Percentiles rank a stretch among this genome's conserved stretches.
Evolutionary conservation across 2,113 vertebrate genomes (phyloP).

Genomic region (Cichladusa arquata): DNA sequence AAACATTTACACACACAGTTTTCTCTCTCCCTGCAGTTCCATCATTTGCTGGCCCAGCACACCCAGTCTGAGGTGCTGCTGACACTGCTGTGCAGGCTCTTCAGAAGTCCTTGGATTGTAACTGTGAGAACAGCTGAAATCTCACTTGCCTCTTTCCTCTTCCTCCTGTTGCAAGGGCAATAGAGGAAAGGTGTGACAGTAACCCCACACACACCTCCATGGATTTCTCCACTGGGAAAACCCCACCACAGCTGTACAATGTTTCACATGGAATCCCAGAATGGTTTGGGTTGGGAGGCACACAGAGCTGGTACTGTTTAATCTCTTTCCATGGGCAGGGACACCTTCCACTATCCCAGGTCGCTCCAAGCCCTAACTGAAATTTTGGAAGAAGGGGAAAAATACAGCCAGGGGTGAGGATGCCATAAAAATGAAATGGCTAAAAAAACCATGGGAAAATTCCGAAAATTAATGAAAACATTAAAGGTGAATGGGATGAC

Average conservation of each 20-base stretch:
- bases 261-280: not conserved
- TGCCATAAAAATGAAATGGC: no score
- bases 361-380: accelerated
- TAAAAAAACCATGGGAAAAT: no score
- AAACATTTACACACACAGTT: not conserved
- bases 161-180: not conserved
- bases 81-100: not conserved
- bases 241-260: not conserved
- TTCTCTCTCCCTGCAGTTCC: not conserved
- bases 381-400: no score
- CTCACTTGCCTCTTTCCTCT: not conserved
- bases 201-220: not conserved
- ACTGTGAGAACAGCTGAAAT: not conserved
- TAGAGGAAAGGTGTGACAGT: not conserved
- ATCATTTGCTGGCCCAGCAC: not conserved
- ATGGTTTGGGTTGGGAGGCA: not conserved
- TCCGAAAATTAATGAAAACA: no score
- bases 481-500: no score
- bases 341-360: not conserved
- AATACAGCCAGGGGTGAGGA: no score
- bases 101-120: not conserved
- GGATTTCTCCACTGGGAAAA: not conserved
- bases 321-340: not conserved
- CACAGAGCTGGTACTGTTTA: not conserved
- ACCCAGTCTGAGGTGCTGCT: not conserved